Evolutionary conservation across 2,888 invertebrate genomes (phyloP), one percentile per base, ranked within the genome.

Genomic region (Embidobia sp.): DNA sequence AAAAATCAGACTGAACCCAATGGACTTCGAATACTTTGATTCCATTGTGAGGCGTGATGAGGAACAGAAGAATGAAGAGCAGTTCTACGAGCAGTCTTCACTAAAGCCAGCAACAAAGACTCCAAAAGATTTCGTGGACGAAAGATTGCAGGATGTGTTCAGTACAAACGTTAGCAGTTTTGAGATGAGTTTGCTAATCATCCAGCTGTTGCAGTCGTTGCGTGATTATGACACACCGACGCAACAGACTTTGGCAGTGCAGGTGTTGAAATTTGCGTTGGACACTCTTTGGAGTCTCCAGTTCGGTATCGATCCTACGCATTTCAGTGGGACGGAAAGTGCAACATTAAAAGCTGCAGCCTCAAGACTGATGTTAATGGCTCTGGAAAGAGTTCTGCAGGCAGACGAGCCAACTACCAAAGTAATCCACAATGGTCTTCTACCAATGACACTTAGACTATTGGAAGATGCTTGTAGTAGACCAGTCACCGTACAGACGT

Each of bases 1-100:
- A 46, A 92, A 92, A 83, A 91, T 92, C 64, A 90, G 91, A 70
- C 81, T 92, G n/a, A 91, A 92, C 26, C 90, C 90, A 46, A 93
- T 93, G 87, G 92, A 93, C 83, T 93, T 93, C 83, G 92, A 92
- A 69, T 93, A 93, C 83, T 93, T 93, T 84, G 91, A 92, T 48
- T 91, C 91, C 0, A 90, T 90, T 0, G 88, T 91, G 0, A 80
- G 90, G 4, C 90, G 90, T 80, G 91, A 90, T 57, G 90, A 90
- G 72, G 91, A 91, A 86, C 7, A 90, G 0, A 90, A 90, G 5
- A 87, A 90, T 59, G 89, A 87, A 49, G 89, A 89, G 1, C 87
- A 89, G 57, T 83, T 90, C 0, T 90, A 90, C 48, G 90, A 91
- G n/a, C 83, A 90, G 0, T 86, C 89, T 53, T 81, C 89, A 0